Conservation (phyloP, 2,888 invertebrate species). For the Eristalis arbustorum region DNA sequence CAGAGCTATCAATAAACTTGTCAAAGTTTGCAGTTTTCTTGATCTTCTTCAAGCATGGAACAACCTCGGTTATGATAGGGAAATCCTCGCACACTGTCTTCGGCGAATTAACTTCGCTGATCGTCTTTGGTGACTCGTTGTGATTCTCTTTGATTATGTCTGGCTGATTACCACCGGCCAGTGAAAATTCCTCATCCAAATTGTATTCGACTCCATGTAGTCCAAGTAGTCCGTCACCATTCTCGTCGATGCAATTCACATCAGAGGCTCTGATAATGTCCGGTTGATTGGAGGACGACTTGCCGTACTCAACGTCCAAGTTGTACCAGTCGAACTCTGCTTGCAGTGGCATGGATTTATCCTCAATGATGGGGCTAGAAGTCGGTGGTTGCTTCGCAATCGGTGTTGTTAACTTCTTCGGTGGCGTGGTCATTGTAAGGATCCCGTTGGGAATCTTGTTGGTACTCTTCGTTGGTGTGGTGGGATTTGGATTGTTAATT, state of each 20-base stretch:
- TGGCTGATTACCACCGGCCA: conserved; percentile 72
- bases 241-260: conserved; percentile 66
- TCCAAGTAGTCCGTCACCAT: conserved; percentile 73
- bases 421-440: conserved; percentile 12
- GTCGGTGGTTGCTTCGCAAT: conserved; percentile 27
- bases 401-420: conserved; percentile 66
- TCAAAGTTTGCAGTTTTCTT: conserved; percentile 75
- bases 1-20: conserved; percentile 78
- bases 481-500: conserved; percentile 74
- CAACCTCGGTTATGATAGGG: conserved; percentile 49
- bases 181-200: conserved; percentile 78
- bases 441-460: conserved; percentile 38
- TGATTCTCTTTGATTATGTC: conserved; percentile 72
- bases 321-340: conserved; percentile 81
- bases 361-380: conserved; percentile 52
- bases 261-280: conserved; percentile 73
- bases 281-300: conserved; percentile 72
- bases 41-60: conserved; percentile 62
- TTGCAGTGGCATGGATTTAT: conserved; percentile 75
- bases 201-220: conserved; percentile 79
- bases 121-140: conserved; percentile 57
- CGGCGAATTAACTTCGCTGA: conserved; percentile 27
- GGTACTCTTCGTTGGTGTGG: conserved; percentile 72
- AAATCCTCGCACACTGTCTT: conserved; percentile 65
- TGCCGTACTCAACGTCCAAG: conserved; percentile 79